Evolutionary conservation across 2,888 invertebrate genomes (phyloP).

Genomic region (Drosophila macrospina): DNA sequence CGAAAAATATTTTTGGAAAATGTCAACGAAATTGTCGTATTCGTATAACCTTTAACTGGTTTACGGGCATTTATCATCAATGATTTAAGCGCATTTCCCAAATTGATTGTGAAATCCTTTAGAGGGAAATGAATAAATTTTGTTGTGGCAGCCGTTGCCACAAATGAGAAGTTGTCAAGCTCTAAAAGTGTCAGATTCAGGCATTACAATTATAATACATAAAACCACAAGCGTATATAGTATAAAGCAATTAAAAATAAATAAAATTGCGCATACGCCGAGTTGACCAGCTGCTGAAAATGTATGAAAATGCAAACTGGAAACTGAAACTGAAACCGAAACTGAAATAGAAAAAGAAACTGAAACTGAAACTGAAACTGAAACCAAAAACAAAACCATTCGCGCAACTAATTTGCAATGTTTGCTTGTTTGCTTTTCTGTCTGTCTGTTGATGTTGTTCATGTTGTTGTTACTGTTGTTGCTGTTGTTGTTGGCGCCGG

Average conservation of each 20-base stretch:
- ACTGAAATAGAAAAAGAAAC: constrained; percentile 8
- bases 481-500: constrained; percentile 17
- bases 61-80: constrained; percentile 51
- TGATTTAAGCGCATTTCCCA: constrained; percentile 63
- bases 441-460: constrained; percentile 1
- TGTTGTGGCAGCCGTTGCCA: constrained; percentile 37
- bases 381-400: constrained; percentile 43
- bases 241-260: constrained; percentile 49
- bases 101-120: constrained; percentile 46
- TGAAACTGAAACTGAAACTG: constrained; percentile 28
- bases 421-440: constrained; percentile 33
- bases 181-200: constrained; percentile 10
- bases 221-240: constrained; percentile 5
- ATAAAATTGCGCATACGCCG: constrained; percentile 54
- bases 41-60: constrained; percentile 17
- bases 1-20: constrained; percentile 24
- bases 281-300: constrained; percentile 26
- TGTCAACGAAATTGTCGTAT: constrained; percentile 6
- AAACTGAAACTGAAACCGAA: constrained; percentile 26
- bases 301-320: constrained; percentile 11
- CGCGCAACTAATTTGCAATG: constrained; percentile 50
- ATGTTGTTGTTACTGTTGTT: constrained; percentile 21
- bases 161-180: constrained; percentile 43
- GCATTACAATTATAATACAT: constrained; percentile 37
- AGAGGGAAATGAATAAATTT: constrained; percentile 50